Conservation (phyloP, 2,888 invertebrate genomes). For the Drosophila suboccidentalis region DNA sequence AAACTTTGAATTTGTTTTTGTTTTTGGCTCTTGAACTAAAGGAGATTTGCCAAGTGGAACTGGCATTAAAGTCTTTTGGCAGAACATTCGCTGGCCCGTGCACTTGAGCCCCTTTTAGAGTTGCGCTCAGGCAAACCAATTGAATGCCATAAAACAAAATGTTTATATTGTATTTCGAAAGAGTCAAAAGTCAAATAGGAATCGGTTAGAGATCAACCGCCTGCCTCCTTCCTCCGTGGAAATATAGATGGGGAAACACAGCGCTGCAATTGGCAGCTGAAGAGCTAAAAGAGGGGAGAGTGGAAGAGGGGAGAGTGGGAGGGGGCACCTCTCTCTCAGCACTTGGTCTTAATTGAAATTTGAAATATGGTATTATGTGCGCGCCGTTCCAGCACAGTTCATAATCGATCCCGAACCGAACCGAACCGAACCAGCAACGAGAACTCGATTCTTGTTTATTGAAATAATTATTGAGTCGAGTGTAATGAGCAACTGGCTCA, state of each 20-base stretch:
- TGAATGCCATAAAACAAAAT: constrained; percentile 74
- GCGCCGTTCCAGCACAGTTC: constrained; percentile 79
- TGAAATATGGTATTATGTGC: constrained; percentile 84
- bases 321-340: constrained; percentile 73
- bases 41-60: constrained; percentile 56
- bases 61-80: constrained; percentile 21
- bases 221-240: not conserved
- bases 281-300: constrained; percentile 1
- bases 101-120: constrained; percentile 73
- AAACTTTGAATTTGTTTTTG: constrained; percentile 7
- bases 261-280: constrained; percentile 61
- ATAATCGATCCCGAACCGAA: constrained; percentile 57
- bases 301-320: not conserved
- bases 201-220: constrained; percentile 57
- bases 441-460: constrained; percentile 72
- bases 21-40: constrained; percentile 30
- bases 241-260: constrained; percentile 5
- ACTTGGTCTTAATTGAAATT: constrained; percentile 84
- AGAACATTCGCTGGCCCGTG: constrained; percentile 39
- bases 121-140: constrained; percentile 60
- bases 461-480: constrained; percentile 77
- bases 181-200: constrained; percentile 79
- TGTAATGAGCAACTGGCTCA: constrained; percentile 77
- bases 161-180: constrained; percentile 64
- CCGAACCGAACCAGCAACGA: constrained; percentile 54